These are phyloP conservation scores for Meiosimyza platycephala DNA, from an alignment of 2,888 invertebrate species.

Conservation along the genomic window DNA sequence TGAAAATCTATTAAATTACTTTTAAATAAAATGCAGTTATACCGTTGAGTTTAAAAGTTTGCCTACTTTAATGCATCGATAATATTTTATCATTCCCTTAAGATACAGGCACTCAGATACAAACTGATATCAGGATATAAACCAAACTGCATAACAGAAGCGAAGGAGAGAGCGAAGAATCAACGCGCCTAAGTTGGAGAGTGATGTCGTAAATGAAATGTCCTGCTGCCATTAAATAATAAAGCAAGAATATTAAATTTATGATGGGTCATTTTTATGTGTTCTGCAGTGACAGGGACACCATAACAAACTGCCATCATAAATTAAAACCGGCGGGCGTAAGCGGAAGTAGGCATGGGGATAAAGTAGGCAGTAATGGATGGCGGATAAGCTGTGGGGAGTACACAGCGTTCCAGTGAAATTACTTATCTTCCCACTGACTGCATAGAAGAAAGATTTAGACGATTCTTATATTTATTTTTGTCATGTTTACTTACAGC, in stretches of 20 bases:
- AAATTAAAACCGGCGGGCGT: slow-evolving; percentile 56
- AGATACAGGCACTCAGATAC: too few relatives aligned
- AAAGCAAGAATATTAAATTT: slow-evolving; percentile 61
- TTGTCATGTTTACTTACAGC: slow-evolving; percentile 11
- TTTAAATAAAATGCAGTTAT: too few relatives aligned
- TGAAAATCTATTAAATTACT: too few relatives aligned
- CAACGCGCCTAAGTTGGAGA: too few relatives aligned
- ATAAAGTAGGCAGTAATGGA: background rate
- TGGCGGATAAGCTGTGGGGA: slow-evolving; percentile 5
- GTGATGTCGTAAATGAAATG: slow-evolving; percentile 32
- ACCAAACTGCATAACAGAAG: too few relatives aligned
- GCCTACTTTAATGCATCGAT: too few relatives aligned
- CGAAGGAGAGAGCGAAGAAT: too few relatives aligned
- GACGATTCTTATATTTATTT: slow-evolving; percentile 5
- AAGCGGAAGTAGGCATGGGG: slow-evolving; percentile 3
- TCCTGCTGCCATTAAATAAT: slow-evolving; percentile 59
- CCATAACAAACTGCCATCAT: slow-evolving; percentile 64
- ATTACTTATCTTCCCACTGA: too few relatives aligned
- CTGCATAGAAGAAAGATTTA: slow-evolving; percentile 14
- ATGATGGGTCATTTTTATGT: slow-evolving; percentile 61
- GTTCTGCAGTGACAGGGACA: slow-evolving; percentile 57
- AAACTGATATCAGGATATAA: too few relatives aligned
- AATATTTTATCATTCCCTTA: too few relatives aligned
- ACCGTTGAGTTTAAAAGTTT: too few relatives aligned
- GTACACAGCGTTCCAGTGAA: too few relatives aligned